phyloP scores from a whole-genome alignment of 37 sponge, comb jelly and placozoan species.

The Tethya wilhelma region DNA sequence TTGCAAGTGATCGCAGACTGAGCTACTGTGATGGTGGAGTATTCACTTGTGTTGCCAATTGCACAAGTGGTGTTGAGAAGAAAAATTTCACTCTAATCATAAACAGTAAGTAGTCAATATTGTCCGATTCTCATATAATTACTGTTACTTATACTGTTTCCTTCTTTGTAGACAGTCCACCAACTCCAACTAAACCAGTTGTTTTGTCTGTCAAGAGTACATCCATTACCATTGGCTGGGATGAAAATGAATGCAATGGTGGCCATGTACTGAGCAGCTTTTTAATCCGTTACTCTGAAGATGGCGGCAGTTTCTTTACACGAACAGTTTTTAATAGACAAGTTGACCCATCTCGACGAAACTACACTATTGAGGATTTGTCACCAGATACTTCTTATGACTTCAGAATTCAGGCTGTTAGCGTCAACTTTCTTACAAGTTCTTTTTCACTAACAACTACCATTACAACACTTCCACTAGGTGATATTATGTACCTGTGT shows the following conservation, averaged over 20 bases:
- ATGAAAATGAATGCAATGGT: constrained; percentile 13
- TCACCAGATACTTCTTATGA: constrained; percentile 2
- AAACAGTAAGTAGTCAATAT: constrained; percentile 5
- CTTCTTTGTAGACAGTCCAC: constrained; percentile 7
- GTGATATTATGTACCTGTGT: background rate
- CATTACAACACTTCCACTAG: constrained; percentile 17
- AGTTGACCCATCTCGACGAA: background rate
- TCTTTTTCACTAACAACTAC: constrained; percentile 1
- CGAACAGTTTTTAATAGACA: background rate
- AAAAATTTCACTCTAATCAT: constrained; percentile 14
- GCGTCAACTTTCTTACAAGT: background rate
- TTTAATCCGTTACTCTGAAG: background rate
- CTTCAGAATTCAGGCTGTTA: constrained; percentile 16
- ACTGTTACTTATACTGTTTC: background rate
- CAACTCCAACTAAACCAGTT: background rate
- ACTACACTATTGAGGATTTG: constrained; percentile 18
- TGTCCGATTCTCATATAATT: background rate
- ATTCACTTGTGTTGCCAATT: constrained; percentile 18
- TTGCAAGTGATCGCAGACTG: background rate
- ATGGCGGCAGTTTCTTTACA: background rate
- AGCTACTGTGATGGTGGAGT: constrained; percentile 24
- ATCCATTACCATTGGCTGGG: constrained; percentile 12
- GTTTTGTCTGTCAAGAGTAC: background rate
- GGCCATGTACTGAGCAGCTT: constrained; percentile 9
- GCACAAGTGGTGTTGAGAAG: background rate